These are phyloP conservation scores for Centropus unirufus DNA, from an alignment of 2,113 vertebrate species.

Conservation along the genomic window DNA sequence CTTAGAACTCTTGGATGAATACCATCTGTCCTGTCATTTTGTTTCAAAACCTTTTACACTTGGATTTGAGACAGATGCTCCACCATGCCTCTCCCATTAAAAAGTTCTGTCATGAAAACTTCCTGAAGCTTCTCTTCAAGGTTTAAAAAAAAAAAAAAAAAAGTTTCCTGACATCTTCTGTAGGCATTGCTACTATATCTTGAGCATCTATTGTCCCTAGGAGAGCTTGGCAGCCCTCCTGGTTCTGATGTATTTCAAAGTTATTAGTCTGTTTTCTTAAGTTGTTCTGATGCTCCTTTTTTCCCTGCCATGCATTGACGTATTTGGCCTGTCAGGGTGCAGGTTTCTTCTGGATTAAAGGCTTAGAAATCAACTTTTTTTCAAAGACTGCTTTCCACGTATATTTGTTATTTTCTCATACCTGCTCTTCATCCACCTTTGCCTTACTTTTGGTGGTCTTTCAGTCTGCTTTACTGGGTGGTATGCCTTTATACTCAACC, in stretches of 20 bases:
- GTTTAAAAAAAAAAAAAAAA: background rate
- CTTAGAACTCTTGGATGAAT: conserved; percentile 49
- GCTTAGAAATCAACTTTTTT: background rate
- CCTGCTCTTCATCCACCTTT: background rate
- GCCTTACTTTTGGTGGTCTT: background rate
- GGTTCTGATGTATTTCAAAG: background rate
- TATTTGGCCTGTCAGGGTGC: background rate
- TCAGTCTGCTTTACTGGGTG: background rate
- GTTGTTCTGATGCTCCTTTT: background rate
- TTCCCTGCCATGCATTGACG: background rate
- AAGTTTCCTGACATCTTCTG: background rate
- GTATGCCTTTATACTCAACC: background rate
- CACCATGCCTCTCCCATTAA: conserved; percentile 16
- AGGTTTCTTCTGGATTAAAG: background rate
- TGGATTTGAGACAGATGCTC: conserved; percentile 60
- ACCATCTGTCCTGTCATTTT: conserved; percentile 59
- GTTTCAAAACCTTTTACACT: conserved; percentile 41
- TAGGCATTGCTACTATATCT: background rate
- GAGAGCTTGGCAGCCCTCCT: background rate
- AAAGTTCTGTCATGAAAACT: background rate
- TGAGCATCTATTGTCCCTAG: background rate
- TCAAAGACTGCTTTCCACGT: background rate
- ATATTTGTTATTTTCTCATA: background rate
- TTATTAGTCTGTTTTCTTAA: background rate
- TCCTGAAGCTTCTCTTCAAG: background rate